phyloP scores from a whole-genome alignment of 2,888 invertebrate species.

The Noctuana brunneofusca region DNA sequence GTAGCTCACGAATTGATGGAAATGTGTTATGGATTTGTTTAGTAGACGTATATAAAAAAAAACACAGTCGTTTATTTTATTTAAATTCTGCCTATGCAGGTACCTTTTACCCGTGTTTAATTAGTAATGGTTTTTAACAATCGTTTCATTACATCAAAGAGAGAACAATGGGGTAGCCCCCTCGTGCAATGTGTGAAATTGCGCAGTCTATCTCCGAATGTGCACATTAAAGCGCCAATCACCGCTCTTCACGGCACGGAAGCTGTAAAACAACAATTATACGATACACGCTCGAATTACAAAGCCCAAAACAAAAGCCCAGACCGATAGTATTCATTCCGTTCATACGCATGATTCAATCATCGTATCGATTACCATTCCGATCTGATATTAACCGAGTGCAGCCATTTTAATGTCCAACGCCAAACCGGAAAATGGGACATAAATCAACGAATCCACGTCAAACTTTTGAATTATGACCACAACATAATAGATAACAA shows the following conservation, averaged over 20 bases:
- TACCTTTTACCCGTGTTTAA: background rate
- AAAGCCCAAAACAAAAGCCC: constrained; percentile 46
- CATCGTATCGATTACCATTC: constrained; percentile 57
- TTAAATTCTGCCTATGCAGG: background rate
- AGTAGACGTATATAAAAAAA: too few relatives aligned
- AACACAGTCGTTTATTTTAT: background rate
- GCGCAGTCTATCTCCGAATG: constrained; percentile 54
- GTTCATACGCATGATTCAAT: constrained; percentile 65
- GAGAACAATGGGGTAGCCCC: constrained; percentile 27
- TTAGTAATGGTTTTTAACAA: constrained; percentile 18
- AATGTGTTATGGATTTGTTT: too few relatives aligned
- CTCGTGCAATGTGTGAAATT: constrained; percentile 26
- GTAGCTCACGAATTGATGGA: too few relatives aligned
- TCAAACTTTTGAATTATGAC: constrained; percentile 60
- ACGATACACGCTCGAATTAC: constrained; percentile 45
- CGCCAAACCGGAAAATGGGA: constrained; percentile 60
- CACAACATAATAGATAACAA: constrained; percentile 47
- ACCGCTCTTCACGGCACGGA: constrained; percentile 46
- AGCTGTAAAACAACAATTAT: constrained; percentile 49
- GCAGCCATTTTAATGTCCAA: constrained; percentile 60
- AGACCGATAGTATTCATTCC: constrained; percentile 56
- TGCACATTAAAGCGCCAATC: constrained; percentile 62
- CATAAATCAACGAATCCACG: constrained; percentile 63
- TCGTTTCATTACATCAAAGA: constrained; percentile 28
- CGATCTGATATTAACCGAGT: constrained; percentile 61